phyloP scores from a whole-genome alignment of 2,888 invertebrate species.

The Chaitophorus viminalis region DNA sequence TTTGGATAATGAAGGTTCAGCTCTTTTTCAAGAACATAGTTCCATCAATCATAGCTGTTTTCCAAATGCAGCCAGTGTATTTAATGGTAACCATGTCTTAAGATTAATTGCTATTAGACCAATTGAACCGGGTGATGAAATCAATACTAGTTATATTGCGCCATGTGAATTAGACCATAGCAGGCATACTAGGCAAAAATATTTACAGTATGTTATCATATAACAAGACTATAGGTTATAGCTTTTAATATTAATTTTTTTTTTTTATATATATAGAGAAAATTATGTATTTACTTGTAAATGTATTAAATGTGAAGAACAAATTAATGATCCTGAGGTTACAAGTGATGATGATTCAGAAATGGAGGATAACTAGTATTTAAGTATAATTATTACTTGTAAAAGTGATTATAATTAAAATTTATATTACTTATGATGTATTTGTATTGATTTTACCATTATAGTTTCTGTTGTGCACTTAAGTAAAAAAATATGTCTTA shows the following conservation, averaged over 20 bases:
- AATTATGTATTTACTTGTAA: conserved; percentile 85
- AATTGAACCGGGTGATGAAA: conserved; percentile 85
- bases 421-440: background rate
- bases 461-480: background rate
- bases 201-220: conserved; percentile 68
- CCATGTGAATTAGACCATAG: conserved; percentile 84
- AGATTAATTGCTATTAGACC: conserved; percentile 77
- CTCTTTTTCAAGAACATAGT: conserved; percentile 86
- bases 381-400: background rate
- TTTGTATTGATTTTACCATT: background rate
- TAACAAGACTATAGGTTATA: background rate
- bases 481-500: too few species aligned
- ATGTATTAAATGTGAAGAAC: conserved; percentile 81
- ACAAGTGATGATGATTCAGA: conserved; percentile 83
- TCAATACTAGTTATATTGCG: conserved; percentile 89
- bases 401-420: background rate
- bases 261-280: conserved; percentile 65
- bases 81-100: conserved; percentile 81
- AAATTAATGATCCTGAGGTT: conserved; percentile 80
- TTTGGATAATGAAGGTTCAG: conserved; percentile 92
- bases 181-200: conserved; percentile 87
- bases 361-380: conserved; percentile 69
- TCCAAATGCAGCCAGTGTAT: conserved; percentile 88
- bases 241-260: background rate
- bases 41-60: conserved; percentile 91